Conservation (phyloP, 1,140 invertebrate species). For the Cherax quadricarinatus region DNA sequence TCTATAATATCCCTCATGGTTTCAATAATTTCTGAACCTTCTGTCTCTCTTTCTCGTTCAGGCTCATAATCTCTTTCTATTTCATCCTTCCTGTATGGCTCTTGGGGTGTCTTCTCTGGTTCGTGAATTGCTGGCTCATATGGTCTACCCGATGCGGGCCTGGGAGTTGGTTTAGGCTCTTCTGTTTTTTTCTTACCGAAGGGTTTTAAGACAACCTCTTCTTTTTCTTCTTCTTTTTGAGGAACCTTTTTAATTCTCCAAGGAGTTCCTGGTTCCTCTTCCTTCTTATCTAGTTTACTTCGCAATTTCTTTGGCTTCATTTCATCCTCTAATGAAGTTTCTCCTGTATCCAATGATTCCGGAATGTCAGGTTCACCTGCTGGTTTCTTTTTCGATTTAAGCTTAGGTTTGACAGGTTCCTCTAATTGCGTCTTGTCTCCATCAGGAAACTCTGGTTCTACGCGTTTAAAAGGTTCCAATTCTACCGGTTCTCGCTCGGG, state of each 20-base stretch:
- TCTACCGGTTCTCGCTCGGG: slow-evolving; percentile 39
- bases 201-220: slow-evolving; percentile 56
- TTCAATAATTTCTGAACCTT: background rate
- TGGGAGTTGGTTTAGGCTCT: slow-evolving; percentile 13
- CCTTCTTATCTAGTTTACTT: background rate
- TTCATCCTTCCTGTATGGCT: background rate
- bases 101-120: slow-evolving; percentile 11
- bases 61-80: slow-evolving; percentile 68
- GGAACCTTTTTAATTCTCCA: slow-evolving; percentile 42
- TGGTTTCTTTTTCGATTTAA: background rate
- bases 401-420: slow-evolving; percentile 8
- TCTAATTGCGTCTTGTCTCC: slow-evolving; percentile 47
- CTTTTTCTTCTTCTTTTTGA: slow-evolving; percentile 71
- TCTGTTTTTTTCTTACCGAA: slow-evolving; percentile 43
- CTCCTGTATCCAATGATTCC: background rate
- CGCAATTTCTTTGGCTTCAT: slow-evolving; percentile 1
- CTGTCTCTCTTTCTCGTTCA: slow-evolving; percentile 10
- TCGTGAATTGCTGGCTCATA: slow-evolving; percentile 34
- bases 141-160: background rate
- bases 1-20: background rate
- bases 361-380: slow-evolving; percentile 11
- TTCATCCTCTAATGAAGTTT: slow-evolving; percentile 13
- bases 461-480: slow-evolving; percentile 38
- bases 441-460: slow-evolving; percentile 74
- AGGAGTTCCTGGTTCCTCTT: slow-evolving; percentile 35